phyloP scores from a whole-genome alignment of 92 coral and sea anemone genomes.

The Parazoanthus swiftii region DNA sequence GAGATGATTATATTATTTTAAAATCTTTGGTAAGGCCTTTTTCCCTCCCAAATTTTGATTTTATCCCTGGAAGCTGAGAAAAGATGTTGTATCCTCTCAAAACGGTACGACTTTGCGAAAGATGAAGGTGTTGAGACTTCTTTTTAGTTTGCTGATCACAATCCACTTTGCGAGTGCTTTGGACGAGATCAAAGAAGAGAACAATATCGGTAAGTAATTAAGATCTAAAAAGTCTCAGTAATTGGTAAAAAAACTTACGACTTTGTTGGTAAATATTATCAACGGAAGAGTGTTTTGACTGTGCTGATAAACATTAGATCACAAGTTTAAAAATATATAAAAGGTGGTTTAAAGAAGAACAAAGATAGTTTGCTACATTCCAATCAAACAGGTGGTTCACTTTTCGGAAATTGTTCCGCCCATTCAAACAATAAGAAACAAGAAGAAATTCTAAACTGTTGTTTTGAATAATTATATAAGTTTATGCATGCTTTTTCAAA shows the following conservation, averaged over 20 bases:
- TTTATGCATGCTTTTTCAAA: not conserved
- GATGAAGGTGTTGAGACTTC: constrained; percentile 14
- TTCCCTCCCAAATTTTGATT: not conserved
- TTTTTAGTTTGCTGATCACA: constrained; percentile 10
- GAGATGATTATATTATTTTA: not conserved
- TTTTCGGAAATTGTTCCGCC: not conserved
- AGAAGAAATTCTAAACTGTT: not conserved
- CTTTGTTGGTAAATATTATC: not conserved
- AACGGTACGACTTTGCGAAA: constrained; percentile 1
- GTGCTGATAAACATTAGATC: not conserved
- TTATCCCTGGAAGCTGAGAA: not conserved
- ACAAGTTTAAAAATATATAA: not conserved
- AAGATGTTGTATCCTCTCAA: not conserved
- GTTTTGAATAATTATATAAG: not conserved
- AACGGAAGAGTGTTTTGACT: not conserved
- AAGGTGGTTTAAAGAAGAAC: not conserved
- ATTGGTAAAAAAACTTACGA: not conserved
- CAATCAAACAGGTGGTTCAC: not conserved
- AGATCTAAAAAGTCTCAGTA: not conserved
- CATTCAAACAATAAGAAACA: not conserved
- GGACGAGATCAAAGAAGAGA: constrained; percentile 31
- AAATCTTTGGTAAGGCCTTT: not conserved
- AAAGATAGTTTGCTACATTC: not conserved
- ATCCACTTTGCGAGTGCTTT: constrained; percentile 18
- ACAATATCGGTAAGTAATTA: constrained; percentile 1